Base-by-base conservation (phyloP, 2,797 vertebrate genomes). In the Malurus splendens region DNA sequence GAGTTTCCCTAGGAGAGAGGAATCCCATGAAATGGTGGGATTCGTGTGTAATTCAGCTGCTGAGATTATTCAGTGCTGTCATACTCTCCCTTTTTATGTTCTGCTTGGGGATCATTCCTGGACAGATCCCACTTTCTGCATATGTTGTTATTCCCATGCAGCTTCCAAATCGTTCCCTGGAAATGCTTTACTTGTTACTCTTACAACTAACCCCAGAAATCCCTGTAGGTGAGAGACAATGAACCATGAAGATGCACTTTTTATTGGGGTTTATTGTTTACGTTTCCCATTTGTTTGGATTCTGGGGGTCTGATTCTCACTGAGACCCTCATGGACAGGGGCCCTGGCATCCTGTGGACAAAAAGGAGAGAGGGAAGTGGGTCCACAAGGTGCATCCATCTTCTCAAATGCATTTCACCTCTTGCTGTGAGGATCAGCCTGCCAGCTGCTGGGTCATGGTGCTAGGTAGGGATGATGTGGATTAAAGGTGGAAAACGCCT, bases 271-370 rank as follows among this genome's bases (percentile, higher is more conserved):
- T 67, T 42, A 24, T 30, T 51, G 22, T 22, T 72, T 38, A 25
- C 10, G 3, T 38, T 47, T 44, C 19, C 2, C 10, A 0, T 18
- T 30, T 30, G 36, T 1, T 16, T 52, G 52, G 51, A n/a, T 47
- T 67, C 11, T 12, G 47, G 25, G n/a, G 4, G 8, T 66, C 62
- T 67, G 68, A 27, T 10, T n/a, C 18, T 27, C 14, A 2, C 19
- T 7, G 64, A n/a, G 19, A 24, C 2, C 1, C 27, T 7, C 4
- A 2, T 4, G 13, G 18, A 33, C 33, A n/a, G 38, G 24, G 12
- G 2, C 51, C 33, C 22, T 0, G 0, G 50, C 4, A 0, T 44
- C 2, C 1, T 22, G 48, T 0, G 0, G 39, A 7, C 44, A 38
- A 27, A 19, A 47, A 32, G 32, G 67, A n/a, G 38, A 28, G 38